Evolutionary conservation across 2,113 vertebrate species (phyloP), one percentile per base, ranked within the genome.

Genomic region (Elephas maximus): DNA sequence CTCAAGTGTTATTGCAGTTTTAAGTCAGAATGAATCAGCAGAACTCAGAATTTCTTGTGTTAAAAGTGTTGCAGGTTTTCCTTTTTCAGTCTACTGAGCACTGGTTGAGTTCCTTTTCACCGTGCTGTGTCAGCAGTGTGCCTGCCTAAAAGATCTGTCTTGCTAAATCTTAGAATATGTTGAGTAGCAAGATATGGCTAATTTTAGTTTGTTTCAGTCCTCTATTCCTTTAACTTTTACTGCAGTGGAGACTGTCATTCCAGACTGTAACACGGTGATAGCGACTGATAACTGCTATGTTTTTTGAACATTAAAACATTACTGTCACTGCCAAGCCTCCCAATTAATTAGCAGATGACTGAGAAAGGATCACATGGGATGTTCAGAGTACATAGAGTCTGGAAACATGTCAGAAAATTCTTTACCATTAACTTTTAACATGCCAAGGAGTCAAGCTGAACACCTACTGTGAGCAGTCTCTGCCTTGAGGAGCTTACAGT

Each of bases 21-120:
- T 93, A 90, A 95, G 96, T 96, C 89, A 90, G 94, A 95, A 85
- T 79, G 93, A 96, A 88, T 98, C 96, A 98, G 97, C 96, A 97
- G 78, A 98, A 97, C 88, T 44, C 92, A 91, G 92, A 95, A 65
- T 89, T 96, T 76, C 18, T 74, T 33, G 26, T 76, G 37, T 95
- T 94, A 94, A 90, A 94, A 90, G 69, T 78, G 48, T 92, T 98
- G 45, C 41, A 97, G 63, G 82, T 45, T 90, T 98, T 95, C 86
- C 33, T 97, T 90, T 78, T 90, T 90, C 69, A 60, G 30, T 90
- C 23, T 96, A 74, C 65, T 96, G 86, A 86, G 80, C 24, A 8
- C 93, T 48, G 33, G 85, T 86, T 93, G 51, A 96, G 23, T 57
- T 96, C 15, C 53, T 85, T 71, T 63, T 93, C 93, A 87, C 57